Base-by-base conservation (phyloP, 2,113 vertebrate species). In the Sinocyclocheilus maitianheensis region DNA sequence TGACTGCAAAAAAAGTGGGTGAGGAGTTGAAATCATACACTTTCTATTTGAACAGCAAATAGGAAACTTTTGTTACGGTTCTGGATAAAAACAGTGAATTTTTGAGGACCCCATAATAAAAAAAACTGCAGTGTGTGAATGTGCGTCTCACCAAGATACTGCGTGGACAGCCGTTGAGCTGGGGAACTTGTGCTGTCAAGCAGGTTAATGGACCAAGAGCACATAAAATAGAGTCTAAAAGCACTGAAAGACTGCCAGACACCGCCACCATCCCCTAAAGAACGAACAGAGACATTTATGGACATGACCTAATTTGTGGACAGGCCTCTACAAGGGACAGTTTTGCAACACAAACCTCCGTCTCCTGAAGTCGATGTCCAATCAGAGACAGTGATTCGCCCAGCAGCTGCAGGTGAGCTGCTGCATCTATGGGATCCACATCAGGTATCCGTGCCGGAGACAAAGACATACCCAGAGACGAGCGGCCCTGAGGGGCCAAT, bases 371-470 rank as follows among this genome's bases (percentile, higher is more conserved):
- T 74, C 98, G 95, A 90, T 99, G 98, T 26, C 98, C 98, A 37
- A 99, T 99, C 90, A 99, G 95, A 85, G 98, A 99, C 60, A 99
- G 93, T 5, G 98, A 99, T 90, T 99, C 98, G 30, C 98, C 98
- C n/a, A 99, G 86, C 3, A 99, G 93, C 92, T 99, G 98, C 30
- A 99, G 94, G 88, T 99, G 98, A 83, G 98, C 97, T 26, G 98
- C 98, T 4, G 97, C 97, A 58, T 99, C 98, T 20, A 99, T 98
- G 84, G 98, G 97, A 67, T 99, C 98, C 0, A 97, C 97, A 2
- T 99, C 98, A 0, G 97, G 98, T 81, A 93, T 92, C 86, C 97
- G 96, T 26, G 96, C 95, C 2, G 97, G 97, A 3, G 97, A 99
- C 62, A 97, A 93, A 16, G 97, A 95, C 77, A 97, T 85, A n/a